These are phyloP conservation scores for Rhabdophis nuchalis DNA, from an alignment of 2,797 vertebrate genomes.

Conservation along the genomic window DNA sequence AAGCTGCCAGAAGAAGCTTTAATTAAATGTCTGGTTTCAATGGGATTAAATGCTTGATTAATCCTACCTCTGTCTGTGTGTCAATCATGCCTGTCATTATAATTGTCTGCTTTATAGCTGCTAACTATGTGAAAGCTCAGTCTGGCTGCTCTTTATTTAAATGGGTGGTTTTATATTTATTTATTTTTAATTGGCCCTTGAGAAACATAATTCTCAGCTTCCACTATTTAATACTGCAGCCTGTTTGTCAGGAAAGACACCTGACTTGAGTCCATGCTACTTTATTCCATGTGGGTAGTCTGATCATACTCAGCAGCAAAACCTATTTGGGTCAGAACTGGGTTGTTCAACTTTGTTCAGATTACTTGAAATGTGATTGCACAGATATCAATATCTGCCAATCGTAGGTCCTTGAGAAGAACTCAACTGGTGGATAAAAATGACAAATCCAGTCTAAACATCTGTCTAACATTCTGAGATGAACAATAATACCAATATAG, in stretches of 20 bases:
- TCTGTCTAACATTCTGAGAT: not conserved
- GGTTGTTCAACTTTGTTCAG: not conserved
- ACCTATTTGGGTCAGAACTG: not conserved
- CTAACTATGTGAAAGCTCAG: conserved; percentile 22
- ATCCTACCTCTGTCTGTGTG: conserved; percentile 5
- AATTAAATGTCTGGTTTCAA: conserved; percentile 19
- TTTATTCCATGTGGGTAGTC: not conserved
- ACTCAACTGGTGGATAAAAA: not conserved
- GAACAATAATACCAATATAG: not conserved
- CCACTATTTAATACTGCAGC: not conserved
- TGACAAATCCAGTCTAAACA: not conserved
- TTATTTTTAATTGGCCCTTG: not conserved
- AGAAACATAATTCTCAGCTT: not conserved
- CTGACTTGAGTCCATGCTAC: not conserved
- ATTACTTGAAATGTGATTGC: not conserved
- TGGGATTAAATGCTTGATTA: conserved; percentile 27
- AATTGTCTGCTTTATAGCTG: conserved; percentile 10
- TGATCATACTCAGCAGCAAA: not conserved
- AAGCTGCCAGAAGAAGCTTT: conserved; percentile 26
- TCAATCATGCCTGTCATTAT: conserved; percentile 27
- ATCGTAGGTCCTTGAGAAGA: not conserved
- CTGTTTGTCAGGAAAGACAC: not conserved
- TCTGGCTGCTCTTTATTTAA: conserved; percentile 10
- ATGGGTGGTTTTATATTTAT: conserved; percentile 1
- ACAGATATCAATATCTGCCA: not conserved